Percentiles rank a stretch among this genome's conserved stretches.
phyloP scores from a whole-genome alignment of 2,113 vertebrate species.

The Oreochromis aureus region DNA sequence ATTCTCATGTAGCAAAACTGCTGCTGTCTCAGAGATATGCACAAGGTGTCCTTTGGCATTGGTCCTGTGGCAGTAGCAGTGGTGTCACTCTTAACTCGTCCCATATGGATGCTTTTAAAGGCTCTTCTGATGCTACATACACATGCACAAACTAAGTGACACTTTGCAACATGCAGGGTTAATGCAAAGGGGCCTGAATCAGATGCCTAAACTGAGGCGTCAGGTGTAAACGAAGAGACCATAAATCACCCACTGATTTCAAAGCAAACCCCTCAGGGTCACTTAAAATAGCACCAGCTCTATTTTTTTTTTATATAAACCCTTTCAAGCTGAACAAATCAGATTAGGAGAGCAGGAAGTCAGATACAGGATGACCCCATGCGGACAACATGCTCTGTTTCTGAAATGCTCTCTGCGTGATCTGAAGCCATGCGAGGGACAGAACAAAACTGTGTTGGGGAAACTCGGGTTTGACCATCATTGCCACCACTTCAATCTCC shows the following conservation, averaged over 20 bases:
- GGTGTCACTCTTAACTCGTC: neutral
- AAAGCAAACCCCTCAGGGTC: neutral
- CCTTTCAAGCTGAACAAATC: neutral
- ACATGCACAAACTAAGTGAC: neutral
- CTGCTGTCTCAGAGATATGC: neutral
- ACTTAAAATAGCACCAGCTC: neutral
- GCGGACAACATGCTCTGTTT: neutral
- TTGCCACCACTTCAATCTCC: neutral
- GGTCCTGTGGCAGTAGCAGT: accelerated
- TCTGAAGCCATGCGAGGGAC: neutral
- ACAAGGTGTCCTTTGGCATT: neutral
- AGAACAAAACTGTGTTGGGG: neutral
- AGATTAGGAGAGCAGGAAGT: neutral
- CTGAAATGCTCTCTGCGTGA: neutral
- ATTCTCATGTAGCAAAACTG: neutral
- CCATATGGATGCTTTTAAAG: neutral
- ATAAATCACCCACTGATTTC: neutral
- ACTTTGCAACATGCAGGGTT: neutral
- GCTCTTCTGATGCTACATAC: neutral
- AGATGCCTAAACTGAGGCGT: neutral
- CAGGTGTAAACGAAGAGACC: too few relatives aligned
- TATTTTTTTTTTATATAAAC: neutral
- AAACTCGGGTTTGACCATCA: neutral
- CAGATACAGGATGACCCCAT: neutral
- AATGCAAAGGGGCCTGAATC: neutral